phyloP scores from a whole-genome alignment of 2,888 invertebrate species.

The Suillia variegata region DNA sequence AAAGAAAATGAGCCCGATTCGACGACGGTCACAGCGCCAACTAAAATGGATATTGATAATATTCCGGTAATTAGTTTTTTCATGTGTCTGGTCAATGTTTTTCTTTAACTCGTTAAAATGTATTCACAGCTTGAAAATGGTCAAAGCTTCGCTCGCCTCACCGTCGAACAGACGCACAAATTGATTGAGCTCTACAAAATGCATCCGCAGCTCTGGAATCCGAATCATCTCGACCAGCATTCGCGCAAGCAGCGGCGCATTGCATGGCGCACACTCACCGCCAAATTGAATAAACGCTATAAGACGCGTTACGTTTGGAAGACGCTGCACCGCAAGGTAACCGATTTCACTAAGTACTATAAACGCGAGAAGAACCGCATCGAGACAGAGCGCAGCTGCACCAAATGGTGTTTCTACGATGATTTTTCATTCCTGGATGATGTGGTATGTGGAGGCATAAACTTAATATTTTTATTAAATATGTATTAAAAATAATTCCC shows the following conservation, averaged over 20 bases:
- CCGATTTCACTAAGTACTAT: conserved; percentile 48
- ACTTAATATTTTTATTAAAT: neutral
- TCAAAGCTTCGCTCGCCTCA: conserved; percentile 27
- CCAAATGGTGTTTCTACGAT: conserved; percentile 45
- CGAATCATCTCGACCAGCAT: conserved; percentile 46
- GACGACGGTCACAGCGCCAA: no score
- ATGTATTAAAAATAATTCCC: no score
- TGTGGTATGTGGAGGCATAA: conserved; percentile 29
- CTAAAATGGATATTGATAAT: no score
- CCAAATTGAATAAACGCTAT: conserved; percentile 31
- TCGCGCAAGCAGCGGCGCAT: conserved; percentile 37
- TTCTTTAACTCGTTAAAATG: no score
- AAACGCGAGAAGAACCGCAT: conserved; percentile 36
- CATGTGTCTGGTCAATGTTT: no score
- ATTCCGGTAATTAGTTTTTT: no score
- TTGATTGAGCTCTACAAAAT: conserved; percentile 41
- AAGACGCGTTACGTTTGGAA: conserved; percentile 37
- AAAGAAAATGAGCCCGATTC: neutral
- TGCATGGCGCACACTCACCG: conserved; percentile 43
- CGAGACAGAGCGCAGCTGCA: conserved; percentile 8
- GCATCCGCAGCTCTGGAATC: conserved; percentile 47
- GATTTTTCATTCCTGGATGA: conserved; percentile 47
- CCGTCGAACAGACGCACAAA: conserved; percentile 35
- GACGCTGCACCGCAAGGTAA: conserved; percentile 47
- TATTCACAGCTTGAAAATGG: neutral